Percentiles rank a stretch among this genome's conserved stretches.
phyloP scores from a whole-genome alignment of 53 echinoderm and acorn worm species.

The Holothuria leucospilota region DNA sequence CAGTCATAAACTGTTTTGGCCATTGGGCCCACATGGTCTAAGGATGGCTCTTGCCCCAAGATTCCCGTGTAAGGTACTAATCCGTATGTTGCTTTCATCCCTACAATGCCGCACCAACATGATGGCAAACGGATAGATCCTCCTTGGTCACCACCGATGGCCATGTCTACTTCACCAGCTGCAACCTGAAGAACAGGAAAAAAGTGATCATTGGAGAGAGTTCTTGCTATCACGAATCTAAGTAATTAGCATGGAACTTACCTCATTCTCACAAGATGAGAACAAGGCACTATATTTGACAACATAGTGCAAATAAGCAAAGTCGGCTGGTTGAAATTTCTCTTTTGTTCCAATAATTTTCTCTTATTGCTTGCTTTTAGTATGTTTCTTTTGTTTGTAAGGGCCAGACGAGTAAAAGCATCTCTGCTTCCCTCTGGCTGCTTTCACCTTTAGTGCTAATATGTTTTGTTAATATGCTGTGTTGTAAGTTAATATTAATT shows the following conservation, averaged over 20 bases:
- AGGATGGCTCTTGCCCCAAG: slow-evolving; percentile 63
- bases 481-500: too few relatives aligned
- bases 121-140: slow-evolving; percentile 79
- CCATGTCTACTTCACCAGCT: slow-evolving; percentile 76
- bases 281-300: too few relatives aligned
- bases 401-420: too few relatives aligned
- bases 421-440: too few relatives aligned
- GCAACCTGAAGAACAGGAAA: slow-evolving; percentile 58
- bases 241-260: too few relatives aligned
- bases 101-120: slow-evolving; percentile 75
- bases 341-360: background rate
- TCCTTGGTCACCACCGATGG: slow-evolving; percentile 83
- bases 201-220: background rate
- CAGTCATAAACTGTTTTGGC: slow-evolving; percentile 77
- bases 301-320: too few relatives aligned
- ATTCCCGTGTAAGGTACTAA: slow-evolving; percentile 82
- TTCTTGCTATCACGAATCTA: too few relatives aligned
- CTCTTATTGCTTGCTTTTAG: background rate
- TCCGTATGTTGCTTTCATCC: slow-evolving; percentile 76
- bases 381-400: too few relatives aligned
- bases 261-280: too few relatives aligned
- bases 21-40: slow-evolving; percentile 82
- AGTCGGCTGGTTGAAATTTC: background rate
- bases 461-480: too few relatives aligned
- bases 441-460: too few relatives aligned